Conservation (phyloP, 2,797 vertebrate genomes). For the Microctenopoma steveboyesi region DNA sequence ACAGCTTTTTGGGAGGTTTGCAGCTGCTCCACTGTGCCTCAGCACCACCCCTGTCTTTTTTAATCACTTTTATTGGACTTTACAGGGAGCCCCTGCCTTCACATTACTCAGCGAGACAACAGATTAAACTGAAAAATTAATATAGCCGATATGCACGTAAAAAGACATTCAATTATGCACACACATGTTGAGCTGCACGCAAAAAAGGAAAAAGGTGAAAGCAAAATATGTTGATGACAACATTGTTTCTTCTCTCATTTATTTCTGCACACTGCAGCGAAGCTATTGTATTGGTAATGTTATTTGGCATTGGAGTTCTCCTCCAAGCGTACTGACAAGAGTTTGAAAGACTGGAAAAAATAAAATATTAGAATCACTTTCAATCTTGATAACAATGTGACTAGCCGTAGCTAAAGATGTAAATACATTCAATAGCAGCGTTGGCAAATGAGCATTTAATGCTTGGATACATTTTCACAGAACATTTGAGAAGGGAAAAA, state of each 20-base stretch:
- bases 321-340: constrained; percentile 18
- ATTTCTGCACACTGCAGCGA: constrained; percentile 23
- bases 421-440: constrained; percentile 14
- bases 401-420: constrained; percentile 3
- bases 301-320: constrained; percentile 33
- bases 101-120: constrained; percentile 46
- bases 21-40: constrained; percentile 61
- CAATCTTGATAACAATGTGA: constrained; percentile 27
- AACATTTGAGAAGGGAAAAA: constrained; percentile 4
- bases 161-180: constrained; percentile 12
- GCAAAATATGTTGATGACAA: constrained; percentile 49
- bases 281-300: constrained; percentile 21
- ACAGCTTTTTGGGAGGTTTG: constrained; percentile 69
- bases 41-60: constrained; percentile 65
- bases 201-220: constrained; percentile 7
- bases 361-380: constrained; percentile 17
- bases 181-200: constrained; percentile 14
- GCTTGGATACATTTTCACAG: constrained; percentile 12
- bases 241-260: constrained; percentile 32
- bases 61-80: constrained; percentile 75
- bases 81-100: constrained; percentile 50
- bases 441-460: constrained; percentile 15
- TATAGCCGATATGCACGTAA: constrained; percentile 27
- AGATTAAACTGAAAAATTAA: constrained; percentile 52
- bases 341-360: constrained; percentile 6